phyloP scores from a whole-genome alignment of 2,113 vertebrate genomes.

The Nerophis lumbriciformis region DNA sequence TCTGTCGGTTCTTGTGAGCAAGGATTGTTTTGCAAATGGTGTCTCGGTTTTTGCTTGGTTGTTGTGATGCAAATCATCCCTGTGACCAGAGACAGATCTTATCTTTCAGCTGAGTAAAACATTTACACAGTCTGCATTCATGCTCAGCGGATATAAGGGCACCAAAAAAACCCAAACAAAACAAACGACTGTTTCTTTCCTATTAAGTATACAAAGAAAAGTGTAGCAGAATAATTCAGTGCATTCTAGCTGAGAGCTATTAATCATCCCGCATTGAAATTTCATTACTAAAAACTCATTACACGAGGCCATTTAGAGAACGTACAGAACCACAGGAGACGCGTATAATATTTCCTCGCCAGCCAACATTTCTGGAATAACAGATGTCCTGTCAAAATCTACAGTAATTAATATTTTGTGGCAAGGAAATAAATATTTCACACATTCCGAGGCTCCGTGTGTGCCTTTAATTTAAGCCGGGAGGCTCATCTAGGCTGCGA shows the following conservation, averaged over 20 bases:
- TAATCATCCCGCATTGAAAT: slow-evolving; percentile 43
- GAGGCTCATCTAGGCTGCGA: slow-evolving; percentile 24
- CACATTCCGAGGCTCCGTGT: not conserved
- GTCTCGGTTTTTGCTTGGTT: too few species aligned
- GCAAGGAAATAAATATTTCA: slow-evolving; percentile 28
- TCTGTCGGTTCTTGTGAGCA: too few species aligned
- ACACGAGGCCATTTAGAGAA: slow-evolving; percentile 42
- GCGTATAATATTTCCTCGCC: slow-evolving; percentile 41
- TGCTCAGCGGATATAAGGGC: slow-evolving; percentile 26
- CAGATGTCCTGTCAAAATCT: slow-evolving; percentile 50
- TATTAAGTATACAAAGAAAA: slow-evolving; percentile 16
- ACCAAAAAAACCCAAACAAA: not conserved
- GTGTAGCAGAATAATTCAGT: slow-evolving; percentile 53
- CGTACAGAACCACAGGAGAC: slow-evolving; percentile 23
- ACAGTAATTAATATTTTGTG: slow-evolving; percentile 37
- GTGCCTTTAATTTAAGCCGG: slow-evolving; percentile 10
- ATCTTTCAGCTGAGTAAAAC: not conserved
- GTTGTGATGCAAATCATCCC: too few species aligned
- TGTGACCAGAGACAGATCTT: too few species aligned
- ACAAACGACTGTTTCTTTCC: slow-evolving; percentile 24
- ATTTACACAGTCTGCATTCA: slow-evolving; percentile 8
- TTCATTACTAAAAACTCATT: slow-evolving; percentile 54
- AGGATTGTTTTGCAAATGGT: too few species aligned
- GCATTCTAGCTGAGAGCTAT: slow-evolving; percentile 37
- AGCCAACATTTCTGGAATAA: slow-evolving; percentile 38